Percentiles rank a stretch among this genome's conserved stretches.
Evolutionary conservation across 1,140 invertebrate genomes (phyloP).

Genomic region (Fopius arisanus): DNA sequence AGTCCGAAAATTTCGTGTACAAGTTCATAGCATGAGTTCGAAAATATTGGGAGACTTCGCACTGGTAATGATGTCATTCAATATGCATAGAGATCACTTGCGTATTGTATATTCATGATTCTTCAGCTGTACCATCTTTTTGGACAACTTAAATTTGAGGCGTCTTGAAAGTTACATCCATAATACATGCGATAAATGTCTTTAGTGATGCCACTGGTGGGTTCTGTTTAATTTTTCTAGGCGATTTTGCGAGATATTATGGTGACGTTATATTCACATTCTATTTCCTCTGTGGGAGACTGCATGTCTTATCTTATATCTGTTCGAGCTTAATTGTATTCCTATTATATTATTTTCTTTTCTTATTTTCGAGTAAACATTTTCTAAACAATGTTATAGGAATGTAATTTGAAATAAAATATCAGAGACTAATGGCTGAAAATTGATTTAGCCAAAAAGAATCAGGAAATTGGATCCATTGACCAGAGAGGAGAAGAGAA

Average conservation of each 20-base stretch:
- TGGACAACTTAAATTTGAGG: constrained; percentile 10
- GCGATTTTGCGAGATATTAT: constrained; percentile 57
- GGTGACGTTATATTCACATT: constrained; percentile 63
- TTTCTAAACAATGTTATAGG: not conserved
- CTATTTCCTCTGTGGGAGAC: constrained; percentile 50
- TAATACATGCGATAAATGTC: constrained; percentile 61
- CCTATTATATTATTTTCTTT: not conserved
- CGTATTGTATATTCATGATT: constrained; percentile 67
- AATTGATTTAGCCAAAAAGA: constrained; percentile 64
- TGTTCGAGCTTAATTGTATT: constrained; percentile 23
- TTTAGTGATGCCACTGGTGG: constrained; percentile 41
- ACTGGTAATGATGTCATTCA: not conserved
- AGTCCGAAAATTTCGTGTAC: no score
- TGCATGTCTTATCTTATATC: constrained; percentile 53
- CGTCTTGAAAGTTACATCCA: constrained; percentile 61
- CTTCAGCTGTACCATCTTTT: constrained; percentile 55
- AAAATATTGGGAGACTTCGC: not conserved
- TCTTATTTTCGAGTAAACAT: no score
- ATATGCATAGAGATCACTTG: constrained; percentile 9
- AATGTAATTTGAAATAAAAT: constrained; percentile 22
- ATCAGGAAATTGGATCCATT: constrained; percentile 57
- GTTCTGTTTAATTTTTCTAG: constrained; percentile 38
- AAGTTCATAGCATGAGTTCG: not conserved
- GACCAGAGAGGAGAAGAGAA: not conserved
- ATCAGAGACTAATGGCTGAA: constrained; percentile 57